Conservation (phyloP, 2,888 invertebrate species). For the Xestia sexstrigata region DNA sequence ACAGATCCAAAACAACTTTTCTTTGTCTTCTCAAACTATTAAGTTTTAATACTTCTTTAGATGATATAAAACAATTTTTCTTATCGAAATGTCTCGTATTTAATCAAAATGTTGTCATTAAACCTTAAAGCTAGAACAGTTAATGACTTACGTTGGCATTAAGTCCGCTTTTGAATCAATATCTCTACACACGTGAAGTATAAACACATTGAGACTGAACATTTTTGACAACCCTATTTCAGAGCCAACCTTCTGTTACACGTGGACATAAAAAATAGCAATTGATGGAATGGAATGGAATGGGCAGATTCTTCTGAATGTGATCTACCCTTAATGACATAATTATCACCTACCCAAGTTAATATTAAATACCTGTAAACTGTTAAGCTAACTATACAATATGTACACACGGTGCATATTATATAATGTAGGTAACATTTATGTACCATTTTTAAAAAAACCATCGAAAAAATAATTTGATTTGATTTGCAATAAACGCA, state of each 20-base stretch:
- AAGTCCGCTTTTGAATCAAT: not conserved
- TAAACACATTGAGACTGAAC: not conserved
- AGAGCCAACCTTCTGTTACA: not conserved
- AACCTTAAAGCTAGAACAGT: not conserved
- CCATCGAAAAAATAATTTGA: too few species aligned
- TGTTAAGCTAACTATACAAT: too few species aligned
- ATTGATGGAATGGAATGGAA: not conserved
- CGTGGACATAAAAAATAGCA: slow-evolving; percentile 14
- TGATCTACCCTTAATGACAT: not conserved
- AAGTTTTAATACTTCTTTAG: not conserved
- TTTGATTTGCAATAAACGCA: too few species aligned
- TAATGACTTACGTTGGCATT: too few species aligned
- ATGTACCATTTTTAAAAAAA: too few species aligned
- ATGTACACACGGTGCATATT: too few species aligned
- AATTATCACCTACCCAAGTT: too few species aligned
- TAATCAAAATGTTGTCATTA: not conserved
- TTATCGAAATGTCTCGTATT: not conserved
- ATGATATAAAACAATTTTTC: not conserved
- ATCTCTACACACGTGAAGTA: not conserved
- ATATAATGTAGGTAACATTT: too few species aligned
- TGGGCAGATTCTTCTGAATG: not conserved
- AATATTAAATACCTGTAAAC: not conserved
- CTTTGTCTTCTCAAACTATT: not conserved
- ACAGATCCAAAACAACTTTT: slow-evolving; percentile 73
- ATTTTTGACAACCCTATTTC: slow-evolving; percentile 1